Evolutionary conservation across 1,140 invertebrate genomes (phyloP), one percentile per base, ranked within the genome.

Genomic region (Lanistes nyassanus): DNA sequence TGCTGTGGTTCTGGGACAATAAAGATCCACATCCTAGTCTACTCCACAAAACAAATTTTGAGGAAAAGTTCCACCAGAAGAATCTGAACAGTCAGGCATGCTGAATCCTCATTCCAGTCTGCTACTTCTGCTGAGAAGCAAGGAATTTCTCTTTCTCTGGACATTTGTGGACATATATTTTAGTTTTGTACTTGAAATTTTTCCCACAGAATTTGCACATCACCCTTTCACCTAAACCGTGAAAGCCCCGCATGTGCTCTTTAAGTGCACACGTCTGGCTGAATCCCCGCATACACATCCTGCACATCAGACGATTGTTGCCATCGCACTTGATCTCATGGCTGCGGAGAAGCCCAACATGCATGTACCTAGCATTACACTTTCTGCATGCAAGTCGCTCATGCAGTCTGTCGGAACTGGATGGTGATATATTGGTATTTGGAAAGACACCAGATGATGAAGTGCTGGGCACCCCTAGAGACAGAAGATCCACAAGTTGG

Each of bases 241-340:
- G 77, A 31, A 76, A 76, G 29, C 77, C 77, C 1, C 77, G 68
- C 74, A 79, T 58, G 64, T 79, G 77, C 66, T 79, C 77, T 31
- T 79, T 79, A 9, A 76, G 60, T 1, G 77, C 77, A 72, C 77
- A 79, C 39, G 75, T 75, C 60, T 79, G 77, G 55, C 77, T 79
- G 70, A 76, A 79, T 13, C 70, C 69, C 16, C 77, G 69, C 34
- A 69, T 72, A 55, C 70, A 72, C 55, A 72, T 29, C 13, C 42
- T 55, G 29, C 70, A 72, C 36, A 72, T 55, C 31, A 72, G 70
- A 34, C 55, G 70, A 55, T 72, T 72, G 70, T 29, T 60, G 29
- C 70, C 70, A 42, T 72, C 70, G 42, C 70, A 72, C 42, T 72
- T 72, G 19, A 55, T 34, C 5, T 39, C 37, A 26, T 72, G 70